Percentiles rank a stretch among this genome's conserved stretches.
Evolutionary conservation across 2,888 invertebrate species (phyloP).

Genomic region (Teleogryllus oceanicus): DNA sequence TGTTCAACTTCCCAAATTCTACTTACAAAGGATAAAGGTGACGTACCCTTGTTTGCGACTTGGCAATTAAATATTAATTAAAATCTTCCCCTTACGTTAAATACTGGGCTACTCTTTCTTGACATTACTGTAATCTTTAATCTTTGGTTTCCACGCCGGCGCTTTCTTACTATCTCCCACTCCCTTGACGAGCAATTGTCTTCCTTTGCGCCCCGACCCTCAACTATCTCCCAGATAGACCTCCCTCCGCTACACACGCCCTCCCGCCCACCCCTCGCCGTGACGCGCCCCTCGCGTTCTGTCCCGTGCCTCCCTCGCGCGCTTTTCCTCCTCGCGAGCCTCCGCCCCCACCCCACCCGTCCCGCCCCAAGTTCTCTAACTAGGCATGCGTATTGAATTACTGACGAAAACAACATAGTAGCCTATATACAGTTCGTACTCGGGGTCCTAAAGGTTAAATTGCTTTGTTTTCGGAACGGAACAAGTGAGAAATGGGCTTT

Average conservation of each 20-base stretch:
- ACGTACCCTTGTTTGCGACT: no score
- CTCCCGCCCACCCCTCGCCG: background rate
- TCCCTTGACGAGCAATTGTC: background rate
- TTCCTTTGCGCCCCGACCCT: background rate
- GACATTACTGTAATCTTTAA: no score
- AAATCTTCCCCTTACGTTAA: no score
- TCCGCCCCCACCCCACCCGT: no score
- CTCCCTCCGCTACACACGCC: no score
- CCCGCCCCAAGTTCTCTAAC: no score
- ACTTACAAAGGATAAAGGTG: no score
- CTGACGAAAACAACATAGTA: background rate
- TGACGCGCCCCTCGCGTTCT: background rate
- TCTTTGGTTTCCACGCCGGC: no score
- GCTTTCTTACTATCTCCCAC: no score
- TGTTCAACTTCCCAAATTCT: no score
- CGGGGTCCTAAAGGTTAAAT: background rate
- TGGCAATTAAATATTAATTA: no score
- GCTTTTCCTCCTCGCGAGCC: background rate
- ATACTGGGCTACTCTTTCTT: no score
- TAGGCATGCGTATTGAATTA: background rate
- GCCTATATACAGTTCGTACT: background rate
- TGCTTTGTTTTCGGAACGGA: constrained; percentile 3
- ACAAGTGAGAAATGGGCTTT: constrained; percentile 2
- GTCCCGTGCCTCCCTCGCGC: background rate
- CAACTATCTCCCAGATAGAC: background rate